Base-by-base conservation (phyloP, 2,113 vertebrate species). In the Sander lucioperca region DNA sequence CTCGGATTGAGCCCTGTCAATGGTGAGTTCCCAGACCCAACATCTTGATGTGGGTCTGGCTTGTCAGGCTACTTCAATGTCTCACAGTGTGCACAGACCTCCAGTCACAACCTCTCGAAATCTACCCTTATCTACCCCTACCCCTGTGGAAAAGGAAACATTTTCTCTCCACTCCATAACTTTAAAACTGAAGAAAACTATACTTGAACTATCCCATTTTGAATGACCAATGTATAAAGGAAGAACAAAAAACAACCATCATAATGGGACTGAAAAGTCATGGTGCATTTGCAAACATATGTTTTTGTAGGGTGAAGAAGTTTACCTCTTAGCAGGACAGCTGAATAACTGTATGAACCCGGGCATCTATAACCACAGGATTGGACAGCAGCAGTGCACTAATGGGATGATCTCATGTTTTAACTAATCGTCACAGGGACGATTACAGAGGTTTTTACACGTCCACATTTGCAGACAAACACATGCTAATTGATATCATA, bases 321-420 rank as follows among this genome's bases (percentile, higher is more conserved):
- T 53, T 54, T 68, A n/a, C 3, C 18, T 51, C 18, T 36, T 12
- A 14, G 6, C 1, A 14, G 7, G 10, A 69, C 11, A 27, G 15
- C 47, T 27, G 45, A 27, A 43, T 65, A 18, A 33, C 54, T 39
- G 39, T 6, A 16, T 53, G 47, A 64, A 57, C 19, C 21, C 6
- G 13, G 7, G 21, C 5, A 1, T 13, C 33, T 74, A 63, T 23
- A 45, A 67, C 61, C 68, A 65, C 57, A 25, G 47, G 16, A 64
- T 14, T 14, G 18, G 48, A 66, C 53, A 58, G 63, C 72, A 61
- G 54, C 63, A 5, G 23, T 21, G 57, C 67, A 25, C 74, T 71
- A 81, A 90, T 87, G 76, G 51, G 33, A 80, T 73, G 82, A 90
- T 47, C 51, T 85, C 56, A 70, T 82, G 33, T 57, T 84, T 87